Evolutionary conservation across 1,140 invertebrate genomes (phyloP), one percentile per base, ranked within the genome.

Genomic region (Lordiphosa stackelbergi): DNA sequence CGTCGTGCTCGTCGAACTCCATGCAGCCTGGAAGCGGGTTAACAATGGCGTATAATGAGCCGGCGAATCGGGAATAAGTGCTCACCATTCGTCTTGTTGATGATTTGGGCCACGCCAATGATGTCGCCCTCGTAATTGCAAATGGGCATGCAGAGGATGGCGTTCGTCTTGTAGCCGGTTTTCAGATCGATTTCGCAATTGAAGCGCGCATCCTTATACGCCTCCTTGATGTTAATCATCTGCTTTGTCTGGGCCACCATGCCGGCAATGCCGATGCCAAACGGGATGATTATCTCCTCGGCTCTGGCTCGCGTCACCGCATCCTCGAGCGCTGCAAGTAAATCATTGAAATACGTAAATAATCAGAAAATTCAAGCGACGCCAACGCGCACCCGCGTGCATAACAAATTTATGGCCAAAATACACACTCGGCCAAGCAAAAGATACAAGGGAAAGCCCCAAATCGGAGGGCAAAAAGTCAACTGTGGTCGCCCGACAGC

Each of bases 41-140:
- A 37, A 36, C 6, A 9, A 6, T 51, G 31, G 41, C 12, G n/a
- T 31, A 35, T 12, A 37, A 53, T 22, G 3, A 28, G 13, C 31
- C 3, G 24, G 24, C 0, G 4, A n/a, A 12, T 53, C 1, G 3
- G 5, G 10, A 5, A 19, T 12, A 10, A 5, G 11, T 19, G 5
- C 63, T 70, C 70, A 87, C 92, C 94, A 86, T 95, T 93, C 42
- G 94, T 96, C 90, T 98, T 98, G 88, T 98, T 99, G 68, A 99
- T 97, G 66, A 98, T 97, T 90, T 99, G 96, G 31, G 97, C 97
- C 0, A 98, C 97, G 3, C 97, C 97, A 61, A 99, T 97, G 0
- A 98, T 97, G 71, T 97, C 95, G 0, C 96, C 97, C 69, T 97
- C 95, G 85, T 95, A 96, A 89, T 98, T 98, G 87, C 96, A 97